Evolutionary conservation across 2,888 invertebrate genomes (phyloP), one percentile per base, ranked within the genome.

Genomic region (Drosophila formosana): DNA sequence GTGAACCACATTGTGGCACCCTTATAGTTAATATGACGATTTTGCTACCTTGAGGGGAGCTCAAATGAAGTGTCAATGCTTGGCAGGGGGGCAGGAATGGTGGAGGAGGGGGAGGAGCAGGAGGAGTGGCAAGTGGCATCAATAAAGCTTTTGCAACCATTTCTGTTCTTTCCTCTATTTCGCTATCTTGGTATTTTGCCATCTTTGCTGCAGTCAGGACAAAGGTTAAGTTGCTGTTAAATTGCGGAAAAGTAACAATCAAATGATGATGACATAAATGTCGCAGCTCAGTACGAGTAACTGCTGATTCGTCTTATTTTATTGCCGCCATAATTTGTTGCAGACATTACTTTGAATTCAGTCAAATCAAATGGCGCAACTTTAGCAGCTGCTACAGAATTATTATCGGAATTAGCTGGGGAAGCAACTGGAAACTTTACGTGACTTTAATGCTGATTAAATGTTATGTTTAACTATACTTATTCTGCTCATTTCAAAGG

Each of bases 211-310:
- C 23, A 23, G 41, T 23, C 11, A 30, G 25, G 9, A 7, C 34
- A 51, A 63, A 58, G 56, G 65, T 57, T 66, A 69, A 82, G 68
- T 72, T 82, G 69, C 70, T 45, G 69, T 81, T 73, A 81, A 78
- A 78, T 81, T 81, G 78, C 55, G 57, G 70, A 49, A 63, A 79
- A 66, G 63, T 65, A 58, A 63, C 51, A 53, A 49, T 65, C 69
- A 60, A 56, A 70, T 64, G 32, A 51, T 60, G 52, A 53, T 61
- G 18, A 28, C 32, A 45, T 9, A 61, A 64, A 50, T 60, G 58
- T 39, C 43, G 55, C 55, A 23, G 25, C 62, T 37, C 34, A 18
- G 18, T 32, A 4, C 34, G 11, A 37, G 34, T n/a, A 37, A 37
- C 11, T 37, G 4, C 34, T 37, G 13, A 28, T 32, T 23, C 25